A percentile compares a stretch with the other conserved stretches of the same genome.
phyloP scores from a whole-genome alignment of 2,888 invertebrate species.

The Didymodactylos carnosus region DNA sequence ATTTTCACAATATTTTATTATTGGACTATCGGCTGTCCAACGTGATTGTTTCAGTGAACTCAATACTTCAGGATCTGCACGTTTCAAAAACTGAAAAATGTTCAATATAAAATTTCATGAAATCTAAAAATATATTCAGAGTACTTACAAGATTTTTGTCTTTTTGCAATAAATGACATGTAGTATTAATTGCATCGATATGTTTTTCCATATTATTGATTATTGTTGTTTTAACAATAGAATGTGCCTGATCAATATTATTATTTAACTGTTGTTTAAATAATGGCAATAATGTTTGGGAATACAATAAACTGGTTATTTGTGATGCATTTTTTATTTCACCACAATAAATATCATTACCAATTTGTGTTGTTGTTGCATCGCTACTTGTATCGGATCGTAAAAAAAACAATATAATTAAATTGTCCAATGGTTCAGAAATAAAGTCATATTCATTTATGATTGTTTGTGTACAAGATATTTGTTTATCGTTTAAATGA shows the following conservation, averaged over 20 bases:
- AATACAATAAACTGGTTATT: slow-evolving; percentile 3
- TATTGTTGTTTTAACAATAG: background rate
- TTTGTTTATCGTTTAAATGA: slow-evolving; percentile 19
- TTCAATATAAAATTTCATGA: background rate
- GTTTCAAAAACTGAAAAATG: slow-evolving; percentile 1
- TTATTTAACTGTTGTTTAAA: background rate
- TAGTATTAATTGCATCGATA: slow-evolving; percentile 3
- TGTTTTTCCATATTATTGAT: slow-evolving; percentile 7
- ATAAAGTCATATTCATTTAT: background rate
- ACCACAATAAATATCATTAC: slow-evolving; percentile 30
- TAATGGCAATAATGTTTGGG: slow-evolving; percentile 3
- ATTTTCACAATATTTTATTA: slow-evolving; percentile 11
- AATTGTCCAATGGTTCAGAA: slow-evolving; percentile 5
- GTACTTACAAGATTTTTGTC: slow-evolving; percentile 11
- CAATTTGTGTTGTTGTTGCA: slow-evolving; percentile 27
- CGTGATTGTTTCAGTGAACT: slow-evolving; percentile 6
- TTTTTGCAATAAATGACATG: background rate
- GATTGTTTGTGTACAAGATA: background rate
- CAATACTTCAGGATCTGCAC: slow-evolving; percentile 7
- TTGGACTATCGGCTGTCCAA: slow-evolving; percentile 6
- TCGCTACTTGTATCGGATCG: slow-evolving; percentile 26
- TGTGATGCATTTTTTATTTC: slow-evolving; percentile 25
- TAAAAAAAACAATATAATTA: slow-evolving; percentile 27
- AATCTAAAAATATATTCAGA: background rate
- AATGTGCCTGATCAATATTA: background rate